Conservation (phyloP, 2,113 vertebrate genomes). For the Fregetta grallaria region DNA sequence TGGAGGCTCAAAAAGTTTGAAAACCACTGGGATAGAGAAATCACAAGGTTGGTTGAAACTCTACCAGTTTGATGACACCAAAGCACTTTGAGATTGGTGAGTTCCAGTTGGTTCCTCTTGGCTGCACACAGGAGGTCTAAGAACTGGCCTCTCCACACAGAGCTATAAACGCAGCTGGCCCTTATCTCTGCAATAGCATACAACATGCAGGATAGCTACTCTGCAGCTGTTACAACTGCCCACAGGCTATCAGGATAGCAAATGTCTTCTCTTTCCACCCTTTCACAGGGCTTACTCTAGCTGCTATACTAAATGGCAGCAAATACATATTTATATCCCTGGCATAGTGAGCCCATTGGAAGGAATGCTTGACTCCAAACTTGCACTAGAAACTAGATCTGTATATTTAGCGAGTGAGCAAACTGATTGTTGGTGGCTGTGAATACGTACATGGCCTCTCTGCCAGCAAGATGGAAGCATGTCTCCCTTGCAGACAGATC, state of each 20-base stretch:
- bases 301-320: slow-evolving; percentile 64
- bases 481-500: neutral
- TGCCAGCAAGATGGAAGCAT: slow-evolving; percentile 50
- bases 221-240: slow-evolving; percentile 22
- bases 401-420: slow-evolving; percentile 67
- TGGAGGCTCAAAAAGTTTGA: neutral
- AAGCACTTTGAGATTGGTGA: neutral
- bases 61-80: neutral
- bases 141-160: neutral
- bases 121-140: neutral
- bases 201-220: neutral
- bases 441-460: slow-evolving; percentile 1
- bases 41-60: neutral
- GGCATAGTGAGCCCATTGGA: slow-evolving; percentile 30
- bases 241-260: neutral
- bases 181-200: neutral
- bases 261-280: neutral
- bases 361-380: slow-evolving; percentile 68
- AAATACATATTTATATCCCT: slow-evolving; percentile 36
- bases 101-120: neutral
- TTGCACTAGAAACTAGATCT: slow-evolving; percentile 69
- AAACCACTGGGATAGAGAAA: neutral
- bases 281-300: slow-evolving; percentile 20
- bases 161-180: neutral
- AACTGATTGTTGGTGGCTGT: slow-evolving; percentile 65